These are phyloP conservation scores for Nicator chloris DNA, from an alignment of 2,113 vertebrate species.

Conservation along the genomic window DNA sequence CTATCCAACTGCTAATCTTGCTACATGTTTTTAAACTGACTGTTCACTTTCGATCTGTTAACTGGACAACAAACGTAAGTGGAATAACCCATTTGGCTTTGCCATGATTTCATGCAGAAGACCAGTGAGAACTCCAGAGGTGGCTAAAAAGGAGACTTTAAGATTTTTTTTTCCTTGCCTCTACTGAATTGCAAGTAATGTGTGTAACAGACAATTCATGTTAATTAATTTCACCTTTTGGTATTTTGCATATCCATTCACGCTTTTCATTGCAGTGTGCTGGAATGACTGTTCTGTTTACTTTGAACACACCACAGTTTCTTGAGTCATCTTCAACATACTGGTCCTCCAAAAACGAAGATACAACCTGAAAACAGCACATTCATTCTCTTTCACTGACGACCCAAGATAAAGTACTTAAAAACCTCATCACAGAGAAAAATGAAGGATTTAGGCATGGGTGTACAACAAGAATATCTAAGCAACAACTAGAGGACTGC, in stretches of 20 bases:
- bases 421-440: not conserved
- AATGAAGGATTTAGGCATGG: not conserved
- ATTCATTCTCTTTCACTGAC: not conserved
- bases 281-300: conserved; percentile 75
- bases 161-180: not conserved
- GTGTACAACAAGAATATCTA: not conserved
- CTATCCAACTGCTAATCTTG: not conserved
- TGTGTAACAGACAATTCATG: not conserved
- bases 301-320: conserved; percentile 85
- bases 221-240: conserved; percentile 77
- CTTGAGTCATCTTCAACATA: conserved; percentile 80
- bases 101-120: not conserved
- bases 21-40: not conserved
- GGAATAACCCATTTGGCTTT: not conserved
- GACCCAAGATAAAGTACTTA: not conserved
- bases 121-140: not conserved
- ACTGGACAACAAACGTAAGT: not conserved
- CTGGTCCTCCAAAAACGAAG: conserved; percentile 83
- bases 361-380: conserved; percentile 81
- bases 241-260: conserved; percentile 95
- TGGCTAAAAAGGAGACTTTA: not conserved
- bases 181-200: not conserved
- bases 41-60: not conserved
- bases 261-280: conserved; percentile 80
- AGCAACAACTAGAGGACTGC: not conserved